Percentiles rank a stretch among this genome's conserved stretches.
phyloP scores from a whole-genome alignment of 2,113 vertebrate species.

The Geothlypis trichas region DNA sequence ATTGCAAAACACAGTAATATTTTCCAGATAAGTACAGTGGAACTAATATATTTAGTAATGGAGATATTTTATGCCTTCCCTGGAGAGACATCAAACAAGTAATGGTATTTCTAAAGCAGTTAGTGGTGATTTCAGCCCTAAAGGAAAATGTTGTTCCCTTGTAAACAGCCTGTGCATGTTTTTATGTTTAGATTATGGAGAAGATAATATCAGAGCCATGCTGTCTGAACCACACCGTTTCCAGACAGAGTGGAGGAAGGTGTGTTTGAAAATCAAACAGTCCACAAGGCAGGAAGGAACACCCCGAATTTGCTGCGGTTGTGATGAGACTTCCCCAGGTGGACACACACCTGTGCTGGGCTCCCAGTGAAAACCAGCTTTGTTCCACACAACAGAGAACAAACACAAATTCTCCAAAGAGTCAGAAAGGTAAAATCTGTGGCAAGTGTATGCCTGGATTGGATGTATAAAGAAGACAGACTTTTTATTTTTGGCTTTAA shows the following conservation, averaged over 20 bases:
- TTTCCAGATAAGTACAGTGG: background rate
- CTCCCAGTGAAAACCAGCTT: background rate
- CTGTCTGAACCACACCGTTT: background rate
- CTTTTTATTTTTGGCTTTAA: background rate
- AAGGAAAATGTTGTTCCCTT: background rate
- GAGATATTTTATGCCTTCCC: background rate
- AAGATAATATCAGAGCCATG: background rate
- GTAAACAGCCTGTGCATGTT: background rate
- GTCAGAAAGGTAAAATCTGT: background rate
- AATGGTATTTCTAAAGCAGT: background rate
- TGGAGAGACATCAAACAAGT: background rate
- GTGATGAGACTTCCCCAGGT: background rate
- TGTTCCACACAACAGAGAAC: background rate
- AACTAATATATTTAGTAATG: background rate
- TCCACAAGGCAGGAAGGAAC: background rate
- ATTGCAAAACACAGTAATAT: background rate
- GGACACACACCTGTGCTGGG: fast-evolving
- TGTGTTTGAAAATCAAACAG: background rate
- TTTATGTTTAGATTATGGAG: background rate
- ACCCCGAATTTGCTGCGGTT: background rate
- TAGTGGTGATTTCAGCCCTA: background rate
- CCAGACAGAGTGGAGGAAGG: background rate
- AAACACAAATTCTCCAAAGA: background rate
- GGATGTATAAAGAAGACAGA: background rate
- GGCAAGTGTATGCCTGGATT: background rate